Base-by-base conservation (phyloP, 1,140 invertebrate species). In the Halesus radiatus region DNA sequence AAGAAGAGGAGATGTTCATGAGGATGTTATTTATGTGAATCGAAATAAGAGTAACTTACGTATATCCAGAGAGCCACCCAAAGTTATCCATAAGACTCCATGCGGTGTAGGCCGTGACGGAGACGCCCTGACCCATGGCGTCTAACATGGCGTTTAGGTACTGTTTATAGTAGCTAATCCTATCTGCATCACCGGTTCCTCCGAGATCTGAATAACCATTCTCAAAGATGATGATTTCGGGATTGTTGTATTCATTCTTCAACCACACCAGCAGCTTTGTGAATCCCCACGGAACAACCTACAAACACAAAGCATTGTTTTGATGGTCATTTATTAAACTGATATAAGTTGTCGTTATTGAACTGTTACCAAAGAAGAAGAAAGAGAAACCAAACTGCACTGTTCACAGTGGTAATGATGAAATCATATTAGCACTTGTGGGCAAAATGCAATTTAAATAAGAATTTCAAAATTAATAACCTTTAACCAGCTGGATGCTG, bases 61-160 rank as follows among this genome's bases (percentile, higher is more conserved):
- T 89, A 82, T 91, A 92, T 58, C 91, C 92, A n/a, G 86, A 87
- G 58, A 88, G 87, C 93, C 93, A 94, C 87, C 95, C 94, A 83
- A 93, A 94, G 83, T 93, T 94, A 81, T 95, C 94, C 88, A 95
- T 91, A 20, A 95, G 84, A n/a, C n/a, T n/a, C n/a, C n/a, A n/a
- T n/a, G n/a, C n/a, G n/a, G n/a, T n/a, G n/a, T n/a, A n/a, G n/a
- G n/a, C n/a, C n/a, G n/a, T n/a, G n/a, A n/a, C n/a, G n/a, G n/a
- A n/a, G n/a, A 92, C 92, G 0, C 91, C 90, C 82, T 94, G 92
- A 15, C 72, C 77, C 4, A 95, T 91, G 1, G 94, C 94, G 82
- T 91, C 89, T 18, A 94, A 87, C 78, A 95, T 86, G 15, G 92
- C 89, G 74, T 91, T 90, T 20, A 96, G 88, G 84, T 95, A 13